Percentiles rank a stretch among this genome's conserved stretches.
phyloP scores from a whole-genome alignment of 35 echinoderm and acorn worm genomes.

The Hemicentrotus pulcherrimus region DNA sequence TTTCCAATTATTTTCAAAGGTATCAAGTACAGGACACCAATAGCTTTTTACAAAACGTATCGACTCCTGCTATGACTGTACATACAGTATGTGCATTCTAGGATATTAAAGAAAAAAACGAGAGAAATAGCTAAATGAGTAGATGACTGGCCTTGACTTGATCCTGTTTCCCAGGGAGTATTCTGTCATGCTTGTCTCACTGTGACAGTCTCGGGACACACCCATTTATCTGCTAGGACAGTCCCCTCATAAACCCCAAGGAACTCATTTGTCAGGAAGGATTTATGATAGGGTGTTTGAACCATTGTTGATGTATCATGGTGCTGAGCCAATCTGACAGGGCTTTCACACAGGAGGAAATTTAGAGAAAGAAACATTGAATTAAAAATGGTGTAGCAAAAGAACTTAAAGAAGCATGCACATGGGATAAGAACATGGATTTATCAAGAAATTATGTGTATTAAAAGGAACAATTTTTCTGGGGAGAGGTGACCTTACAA shows the following conservation, averaged over 20 bases:
- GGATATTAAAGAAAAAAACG: background rate
- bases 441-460: too few species aligned
- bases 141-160: background rate
- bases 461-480: too few species aligned
- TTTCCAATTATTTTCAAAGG: background rate
- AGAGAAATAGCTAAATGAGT: background rate
- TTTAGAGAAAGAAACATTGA: too few species aligned
- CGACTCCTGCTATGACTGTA: too few species aligned
- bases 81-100: background rate
- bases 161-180: slow-evolving; percentile 37
- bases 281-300: background rate
- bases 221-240: slow-evolving; percentile 13
- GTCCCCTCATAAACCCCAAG: background rate
- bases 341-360: background rate
- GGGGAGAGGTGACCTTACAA: too few species aligned
- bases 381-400: too few species aligned
- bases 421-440: too few species aligned
- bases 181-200: slow-evolving; percentile 34
- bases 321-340: background rate
- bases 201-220: slow-evolving; percentile 33
- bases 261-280: background rate
- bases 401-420: too few species aligned
- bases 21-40: background rate
- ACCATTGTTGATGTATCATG: background rate
- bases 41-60: background rate